Conservation (phyloP, 2,797 vertebrate genomes). For the Cynodonichthys magdalenae region DNA sequence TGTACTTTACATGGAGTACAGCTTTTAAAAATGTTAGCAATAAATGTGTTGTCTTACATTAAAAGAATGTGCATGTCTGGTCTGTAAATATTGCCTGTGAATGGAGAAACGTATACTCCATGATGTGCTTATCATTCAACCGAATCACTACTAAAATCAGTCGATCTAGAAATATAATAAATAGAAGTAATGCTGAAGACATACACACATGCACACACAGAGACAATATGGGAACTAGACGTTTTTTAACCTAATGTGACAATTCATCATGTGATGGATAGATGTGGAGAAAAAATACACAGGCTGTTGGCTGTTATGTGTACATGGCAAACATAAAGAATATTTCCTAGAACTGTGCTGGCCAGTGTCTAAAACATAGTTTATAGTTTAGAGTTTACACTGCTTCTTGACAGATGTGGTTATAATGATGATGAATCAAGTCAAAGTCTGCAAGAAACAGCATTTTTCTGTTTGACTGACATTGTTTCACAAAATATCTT, state of each 20-base stretch:
- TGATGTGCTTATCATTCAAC: conserved; percentile 2
- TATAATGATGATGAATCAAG: conserved; percentile 30
- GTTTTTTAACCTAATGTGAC: conserved; percentile 28
- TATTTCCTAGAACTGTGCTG: conserved; percentile 10
- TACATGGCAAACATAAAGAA: conserved; percentile 16
- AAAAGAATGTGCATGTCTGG: conserved; percentile 11
- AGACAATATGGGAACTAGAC: conserved; percentile 1
- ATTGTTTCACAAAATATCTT: too few relatives aligned
- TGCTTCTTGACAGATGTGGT: neutral
- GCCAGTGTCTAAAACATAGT: conserved; percentile 28
- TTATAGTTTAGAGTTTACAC: conserved; percentile 30
- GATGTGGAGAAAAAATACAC: conserved; percentile 11
- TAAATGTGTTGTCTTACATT: neutral
- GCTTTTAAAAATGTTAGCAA: conserved; percentile 4
- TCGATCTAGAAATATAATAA: neutral
- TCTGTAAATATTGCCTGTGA: neutral
- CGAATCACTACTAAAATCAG: conserved; percentile 11
- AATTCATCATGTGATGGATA: conserved; percentile 43
- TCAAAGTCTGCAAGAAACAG: neutral
- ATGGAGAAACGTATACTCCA: neutral
- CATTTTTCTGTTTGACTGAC: conserved; percentile 3
- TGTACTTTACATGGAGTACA: neutral
- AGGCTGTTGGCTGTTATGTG: conserved; percentile 1
- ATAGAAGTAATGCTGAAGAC: neutral
- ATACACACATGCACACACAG: neutral